phyloP scores from a whole-genome alignment of 2,113 vertebrate species.

The Arothron firmamentum region DNA sequence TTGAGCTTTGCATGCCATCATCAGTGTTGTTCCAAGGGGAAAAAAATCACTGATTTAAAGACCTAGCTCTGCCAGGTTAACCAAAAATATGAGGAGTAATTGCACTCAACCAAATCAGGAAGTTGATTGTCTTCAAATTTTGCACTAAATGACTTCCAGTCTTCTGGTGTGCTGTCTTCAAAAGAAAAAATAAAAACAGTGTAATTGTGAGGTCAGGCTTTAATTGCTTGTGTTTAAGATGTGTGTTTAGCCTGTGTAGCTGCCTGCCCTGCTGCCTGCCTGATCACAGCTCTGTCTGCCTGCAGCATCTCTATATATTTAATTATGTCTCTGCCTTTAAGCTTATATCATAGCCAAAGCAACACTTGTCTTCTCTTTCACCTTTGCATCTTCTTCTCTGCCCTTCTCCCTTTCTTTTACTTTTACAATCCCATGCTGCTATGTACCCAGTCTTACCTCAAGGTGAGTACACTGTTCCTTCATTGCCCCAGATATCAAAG shows the following conservation, averaged over 20 bases:
- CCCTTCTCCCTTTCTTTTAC: slow-evolving; percentile 43
- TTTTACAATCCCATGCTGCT: slow-evolving; percentile 39
- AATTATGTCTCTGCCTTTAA: slow-evolving; percentile 22
- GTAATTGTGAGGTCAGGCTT: slow-evolving; percentile 32
- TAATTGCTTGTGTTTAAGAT: slow-evolving; percentile 17
- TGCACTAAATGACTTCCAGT: slow-evolving; percentile 19
- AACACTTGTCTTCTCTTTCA: slow-evolving; percentile 62
- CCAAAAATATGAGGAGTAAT: slow-evolving; percentile 23
- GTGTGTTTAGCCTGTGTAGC: slow-evolving; percentile 12
- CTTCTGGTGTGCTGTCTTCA: slow-evolving; percentile 3
- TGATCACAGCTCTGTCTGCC: slow-evolving; percentile 25
- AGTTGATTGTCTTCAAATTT: slow-evolving; percentile 35
- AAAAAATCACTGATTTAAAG: slow-evolving; percentile 5
- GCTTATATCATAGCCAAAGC: slow-evolving; percentile 51
- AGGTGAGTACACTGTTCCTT: not conserved
- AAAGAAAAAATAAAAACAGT: not conserved
- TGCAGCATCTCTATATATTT: slow-evolving; percentile 10
- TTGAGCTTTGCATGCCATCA: slow-evolving; percentile 47
- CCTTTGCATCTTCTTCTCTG: slow-evolving; percentile 8
- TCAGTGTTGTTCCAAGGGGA: slow-evolving; percentile 20
- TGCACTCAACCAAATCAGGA: slow-evolving; percentile 14
- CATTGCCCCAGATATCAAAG: not conserved
- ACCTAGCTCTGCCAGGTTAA: slow-evolving; percentile 33
- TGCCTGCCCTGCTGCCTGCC: slow-evolving; percentile 29
- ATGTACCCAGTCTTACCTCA: not conserved